Evolutionary conservation across 2,797 vertebrate species (phyloP), one percentile per base, ranked within the genome.

Genomic region (Onychomys torridus): DNA sequence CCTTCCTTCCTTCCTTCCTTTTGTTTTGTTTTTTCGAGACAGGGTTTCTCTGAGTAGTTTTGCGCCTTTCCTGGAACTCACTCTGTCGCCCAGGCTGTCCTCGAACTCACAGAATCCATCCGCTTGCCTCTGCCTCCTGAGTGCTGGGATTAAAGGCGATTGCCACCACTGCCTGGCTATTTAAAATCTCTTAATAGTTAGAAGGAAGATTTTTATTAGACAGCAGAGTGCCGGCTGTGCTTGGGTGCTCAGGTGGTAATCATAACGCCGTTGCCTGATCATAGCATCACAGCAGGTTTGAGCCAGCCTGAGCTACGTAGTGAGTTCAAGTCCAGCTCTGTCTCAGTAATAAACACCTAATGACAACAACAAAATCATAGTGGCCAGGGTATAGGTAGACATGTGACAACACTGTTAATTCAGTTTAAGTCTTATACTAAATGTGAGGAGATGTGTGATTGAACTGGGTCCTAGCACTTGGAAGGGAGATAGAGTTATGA

Each of bases 401-500:
- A 75, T 83, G 63, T 57, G 55, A 73, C 13, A 59, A 83, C 89
- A 77, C 76, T 71, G 73, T 69, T 76, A 34, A 76, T 93, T 93
- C 49, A 88, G 1, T 40, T 93, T 52, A 85, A 43, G 12, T 73
- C 25, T 92, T 52, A 11, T 71, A 23, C 65, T 76, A 75, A 65
- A 69, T 32, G 37, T 90, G 52, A 81, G 32, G 71, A 55, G 46
- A 10, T 71, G 9, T 75, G 23, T 17, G 57, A 52, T 37, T 79
- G 46, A 78, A 13, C 27, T 52, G 88, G 40, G 9, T n/a, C 34
- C 23, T 23, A 16, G 59, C 13, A 14, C 27, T 49, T 49, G 4
- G 40, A 43, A 77, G 32, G 27, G 13, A 78, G 2, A 34, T 8
- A 43, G 57, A 49, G 37, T 65, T 52, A 49, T 2, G 34, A 27